Evolutionary conservation across 2,113 vertebrate genomes (phyloP).

Genomic region (Fulmarus glacialis): DNA sequence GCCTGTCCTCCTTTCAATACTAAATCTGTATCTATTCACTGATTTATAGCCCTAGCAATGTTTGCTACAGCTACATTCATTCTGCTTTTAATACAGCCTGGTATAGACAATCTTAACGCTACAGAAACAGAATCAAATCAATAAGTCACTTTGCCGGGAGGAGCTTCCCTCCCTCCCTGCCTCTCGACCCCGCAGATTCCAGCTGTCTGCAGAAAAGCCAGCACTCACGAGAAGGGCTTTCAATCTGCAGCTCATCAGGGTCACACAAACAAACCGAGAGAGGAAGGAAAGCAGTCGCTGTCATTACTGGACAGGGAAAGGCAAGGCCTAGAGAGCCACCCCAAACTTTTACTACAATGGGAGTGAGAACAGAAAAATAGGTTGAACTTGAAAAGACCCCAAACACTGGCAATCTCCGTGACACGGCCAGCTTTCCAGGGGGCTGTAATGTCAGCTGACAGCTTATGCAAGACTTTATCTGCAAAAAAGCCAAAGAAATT

Average conservation of each 20-base stretch:
- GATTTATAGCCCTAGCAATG: background rate
- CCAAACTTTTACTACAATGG: background rate
- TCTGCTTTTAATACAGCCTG: background rate
- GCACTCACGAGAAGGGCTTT: background rate
- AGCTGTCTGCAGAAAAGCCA: background rate
- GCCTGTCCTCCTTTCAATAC: background rate
- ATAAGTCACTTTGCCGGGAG: background rate
- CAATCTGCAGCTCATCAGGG: background rate
- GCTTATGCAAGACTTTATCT: constrained; percentile 40
- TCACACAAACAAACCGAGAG: background rate
- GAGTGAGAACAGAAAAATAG: background rate
- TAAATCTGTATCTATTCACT: background rate
- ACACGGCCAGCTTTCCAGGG: background rate
- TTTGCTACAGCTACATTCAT: background rate
- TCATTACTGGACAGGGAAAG: background rate
- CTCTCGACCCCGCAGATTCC: background rate
- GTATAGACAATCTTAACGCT: fast-evolving
- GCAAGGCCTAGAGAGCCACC: background rate
- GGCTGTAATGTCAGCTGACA: constrained; percentile 9
- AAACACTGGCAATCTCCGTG: background rate
- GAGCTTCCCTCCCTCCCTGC: background rate
- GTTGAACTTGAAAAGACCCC: background rate
- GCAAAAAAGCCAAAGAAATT: background rate
- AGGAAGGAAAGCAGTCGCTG: background rate
- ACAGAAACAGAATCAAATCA: background rate